Conservation (phyloP, 2,888 invertebrate species). For the Hartigia nigra region DNA sequence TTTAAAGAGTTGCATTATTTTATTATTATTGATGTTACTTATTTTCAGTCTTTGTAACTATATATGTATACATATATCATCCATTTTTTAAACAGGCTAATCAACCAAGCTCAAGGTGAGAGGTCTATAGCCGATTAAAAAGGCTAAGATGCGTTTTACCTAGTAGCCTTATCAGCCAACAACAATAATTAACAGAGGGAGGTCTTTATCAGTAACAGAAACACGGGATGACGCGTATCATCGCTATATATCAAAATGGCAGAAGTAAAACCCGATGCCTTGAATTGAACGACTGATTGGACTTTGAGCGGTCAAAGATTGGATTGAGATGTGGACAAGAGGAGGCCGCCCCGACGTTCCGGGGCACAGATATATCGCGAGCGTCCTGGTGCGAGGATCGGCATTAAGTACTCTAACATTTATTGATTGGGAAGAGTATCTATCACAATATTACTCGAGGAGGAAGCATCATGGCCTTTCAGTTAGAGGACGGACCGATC, state of each 20-base stretch:
- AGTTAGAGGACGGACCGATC: slow-evolving; percentile 38
- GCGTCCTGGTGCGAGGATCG: slow-evolving; percentile 49
- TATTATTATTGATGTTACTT: no score
- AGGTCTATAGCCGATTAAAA: background rate
- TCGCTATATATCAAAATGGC: background rate
- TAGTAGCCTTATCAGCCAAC: background rate
- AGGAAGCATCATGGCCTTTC: slow-evolving; percentile 44
- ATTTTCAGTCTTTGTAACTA: no score
- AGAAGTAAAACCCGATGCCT: background rate
- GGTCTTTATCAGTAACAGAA: background rate
- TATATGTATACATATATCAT: no score
- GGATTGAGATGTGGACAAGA: slow-evolving; percentile 54
- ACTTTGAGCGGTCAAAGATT: slow-evolving; percentile 64
- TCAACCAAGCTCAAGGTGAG: background rate
- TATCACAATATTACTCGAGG: background rate
- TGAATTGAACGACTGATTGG: slow-evolving; percentile 40
- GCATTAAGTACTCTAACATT: slow-evolving; percentile 10
- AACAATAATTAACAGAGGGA: background rate
- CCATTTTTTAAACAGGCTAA: background rate
- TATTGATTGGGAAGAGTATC: background rate
- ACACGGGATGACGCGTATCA: slow-evolving; percentile 1
- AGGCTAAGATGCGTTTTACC: background rate
- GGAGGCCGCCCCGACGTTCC: slow-evolving; percentile 46
- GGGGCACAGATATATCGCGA: slow-evolving; percentile 54
- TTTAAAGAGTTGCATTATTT: no score